Evolutionary conservation across 2,797 vertebrate species (phyloP), one percentile per base, ranked within the genome.

Genomic region (Pelochelys cantorii): DNA sequence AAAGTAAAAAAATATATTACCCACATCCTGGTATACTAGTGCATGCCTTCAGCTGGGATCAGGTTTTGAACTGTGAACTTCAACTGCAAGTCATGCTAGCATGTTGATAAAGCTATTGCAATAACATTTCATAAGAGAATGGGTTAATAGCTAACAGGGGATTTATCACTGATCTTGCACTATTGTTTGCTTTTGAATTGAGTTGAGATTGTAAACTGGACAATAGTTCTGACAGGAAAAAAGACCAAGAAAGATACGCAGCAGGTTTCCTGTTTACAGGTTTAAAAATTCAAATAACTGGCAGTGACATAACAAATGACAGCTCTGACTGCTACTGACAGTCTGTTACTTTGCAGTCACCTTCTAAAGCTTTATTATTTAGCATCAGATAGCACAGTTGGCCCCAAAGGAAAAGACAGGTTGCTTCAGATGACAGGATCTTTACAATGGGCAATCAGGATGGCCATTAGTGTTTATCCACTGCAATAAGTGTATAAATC

Each of bases 401-500:
- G 91, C 60, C 90, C 77, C 91, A 83, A 4, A 60, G 94, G 92
- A 75, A 29, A 92, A 93, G 53, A 4, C 87, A 87, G 90, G 90
- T 56, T 97, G 94, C 94, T 95, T 81, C 90, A 87, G 88, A 84
- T 89, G 95, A 94, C 91, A 91, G 95, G 52, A 84, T 75, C 91
- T 95, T 95, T 86, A 94, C 90, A 90, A 81, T 1, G 13, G 90
- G 89, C 95, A 91, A 79, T 97, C 95, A 81, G 7, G 86, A 83
- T 55, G 81, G 84, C 91, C 91, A 92, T 86, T 95, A 90, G 86
- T 79, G 93, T 90, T 97, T 87, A 92, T 96, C 85, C 94, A 89
- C 89, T 90, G 89, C 95, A 95, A 75, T 91, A n/a, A 86, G 89
- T 81, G 55, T 75, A 96, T 97, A 96, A 97, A 97, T 97, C 96